These are phyloP conservation scores for Aspidoscelis tigris DNA, from an alignment of 2,113 vertebrate species.

Conservation along the genomic window DNA sequence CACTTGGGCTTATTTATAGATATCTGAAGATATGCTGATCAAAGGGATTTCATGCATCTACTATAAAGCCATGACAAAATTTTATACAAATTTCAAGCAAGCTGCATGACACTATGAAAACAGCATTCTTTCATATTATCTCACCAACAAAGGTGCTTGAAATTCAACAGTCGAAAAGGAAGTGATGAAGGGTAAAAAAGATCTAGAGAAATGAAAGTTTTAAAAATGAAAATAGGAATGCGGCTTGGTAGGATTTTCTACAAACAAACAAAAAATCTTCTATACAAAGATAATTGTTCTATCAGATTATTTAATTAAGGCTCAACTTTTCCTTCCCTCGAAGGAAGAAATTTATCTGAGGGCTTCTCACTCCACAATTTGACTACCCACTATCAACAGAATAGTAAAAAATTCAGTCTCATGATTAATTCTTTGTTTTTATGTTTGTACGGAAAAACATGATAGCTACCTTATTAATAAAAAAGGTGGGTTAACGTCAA, in stretches of 20 bases:
- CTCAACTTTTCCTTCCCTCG: no score
- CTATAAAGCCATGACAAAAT: neutral
- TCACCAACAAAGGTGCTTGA: no score
- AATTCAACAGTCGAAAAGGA: neutral
- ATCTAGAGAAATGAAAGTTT: neutral
- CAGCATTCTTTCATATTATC: neutral
- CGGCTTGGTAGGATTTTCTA: neutral
- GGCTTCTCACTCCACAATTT: neutral
- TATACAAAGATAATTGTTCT: neutral
- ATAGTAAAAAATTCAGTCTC: no score
- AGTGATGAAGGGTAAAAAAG: neutral
- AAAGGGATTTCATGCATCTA: neutral
- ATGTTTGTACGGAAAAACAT: no score
- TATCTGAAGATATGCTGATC: neutral
- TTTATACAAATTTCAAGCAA: neutral
- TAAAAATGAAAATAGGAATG: neutral
- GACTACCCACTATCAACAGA: neutral
- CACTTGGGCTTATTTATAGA: slow-evolving; percentile 9
- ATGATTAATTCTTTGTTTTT: no score
- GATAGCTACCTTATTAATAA: no score
- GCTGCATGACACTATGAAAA: neutral
- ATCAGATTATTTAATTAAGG: neutral
- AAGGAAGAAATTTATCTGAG: neutral
- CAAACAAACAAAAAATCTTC: neutral
- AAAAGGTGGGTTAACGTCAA: no score